These are phyloP conservation scores for Apamea anceps DNA, from an alignment of 2,888 invertebrate genomes.

Conservation along the genomic window DNA sequence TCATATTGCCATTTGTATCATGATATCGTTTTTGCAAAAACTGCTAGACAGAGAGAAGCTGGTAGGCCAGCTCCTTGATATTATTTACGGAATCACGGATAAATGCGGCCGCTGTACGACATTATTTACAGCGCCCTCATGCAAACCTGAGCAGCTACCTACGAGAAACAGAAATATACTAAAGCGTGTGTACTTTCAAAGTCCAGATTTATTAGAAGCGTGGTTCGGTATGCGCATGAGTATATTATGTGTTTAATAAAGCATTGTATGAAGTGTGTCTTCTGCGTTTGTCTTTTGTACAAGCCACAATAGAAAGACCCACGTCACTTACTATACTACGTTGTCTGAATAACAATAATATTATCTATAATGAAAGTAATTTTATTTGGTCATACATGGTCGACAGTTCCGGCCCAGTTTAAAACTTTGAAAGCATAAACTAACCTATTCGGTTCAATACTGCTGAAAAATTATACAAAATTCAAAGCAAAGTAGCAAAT, in stretches of 20 bases:
- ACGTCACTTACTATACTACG: conserved; percentile 45
- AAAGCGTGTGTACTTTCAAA: neutral
- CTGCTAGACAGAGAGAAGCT: neutral
- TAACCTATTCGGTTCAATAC: conserved; percentile 4
- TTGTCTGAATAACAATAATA: conserved; percentile 54
- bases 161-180: neutral
- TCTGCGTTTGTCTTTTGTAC: conserved; percentile 31
- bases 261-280: conserved; percentile 18
- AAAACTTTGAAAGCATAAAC: conserved; percentile 32
- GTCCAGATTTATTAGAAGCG: conserved; percentile 4
- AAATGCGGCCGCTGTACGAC: neutral
- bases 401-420: conserved; percentile 45
- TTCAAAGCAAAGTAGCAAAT: conserved; percentile 4
- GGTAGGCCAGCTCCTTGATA: neutral
- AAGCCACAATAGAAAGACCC: conserved; percentile 34
- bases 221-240: neutral
- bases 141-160: neutral
- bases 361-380: conserved; percentile 54
- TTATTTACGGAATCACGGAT: neutral
- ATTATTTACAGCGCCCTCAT: neutral
- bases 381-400: conserved; percentile 35
- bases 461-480: conserved; percentile 20
- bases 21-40: neutral
- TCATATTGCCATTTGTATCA: neutral
- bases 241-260: neutral